A percentile compares a stretch with the other conserved stretches of the same genome.
Conservation (phyloP, 2,888 invertebrate genomes). For the Hirtodrosophila histrioides region DNA sequence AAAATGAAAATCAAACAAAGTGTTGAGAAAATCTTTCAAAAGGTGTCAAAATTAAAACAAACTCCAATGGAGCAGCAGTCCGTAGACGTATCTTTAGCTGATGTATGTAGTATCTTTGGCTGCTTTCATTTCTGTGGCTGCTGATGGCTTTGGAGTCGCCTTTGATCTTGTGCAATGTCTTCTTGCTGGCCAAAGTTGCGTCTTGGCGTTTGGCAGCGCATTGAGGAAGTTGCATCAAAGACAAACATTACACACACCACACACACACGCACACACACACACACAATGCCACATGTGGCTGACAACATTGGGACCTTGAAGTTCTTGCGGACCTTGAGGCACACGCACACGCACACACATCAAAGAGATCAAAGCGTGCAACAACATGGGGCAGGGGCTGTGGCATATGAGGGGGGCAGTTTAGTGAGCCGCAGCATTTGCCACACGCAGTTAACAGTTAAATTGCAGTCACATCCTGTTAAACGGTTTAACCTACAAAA, state of each 20-base stretch:
- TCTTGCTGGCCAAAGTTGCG: slow-evolving; percentile 54
- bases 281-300: slow-evolving; percentile 36
- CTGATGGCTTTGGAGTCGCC: slow-evolving; percentile 66
- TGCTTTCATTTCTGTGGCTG: slow-evolving; percentile 23
- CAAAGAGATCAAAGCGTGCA: slow-evolving; percentile 63
- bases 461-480: slow-evolving; percentile 69
- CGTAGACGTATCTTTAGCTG: slow-evolving; percentile 8
- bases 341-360: slow-evolving; percentile 52
- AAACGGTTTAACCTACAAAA: slow-evolving; percentile 75
- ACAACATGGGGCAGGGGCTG: slow-evolving; percentile 1
- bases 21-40: slow-evolving; percentile 39
- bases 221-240: slow-evolving; percentile 79
- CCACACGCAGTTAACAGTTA: slow-evolving; percentile 64
- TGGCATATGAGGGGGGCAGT: slow-evolving; percentile 3
- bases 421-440: slow-evolving; percentile 41
- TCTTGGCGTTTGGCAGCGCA: slow-evolving; percentile 70
- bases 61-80: slow-evolving; percentile 40
- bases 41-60: slow-evolving; percentile 81
- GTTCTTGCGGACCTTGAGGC: slow-evolving; percentile 75
- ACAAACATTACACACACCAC: slow-evolving; percentile 54
- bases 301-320: slow-evolving; percentile 64
- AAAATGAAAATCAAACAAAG: slow-evolving; percentile 58
- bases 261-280: slow-evolving; percentile 20
- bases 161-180: slow-evolving; percentile 67
- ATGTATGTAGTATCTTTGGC: slow-evolving; percentile 20